A percentile compares a stretch with the other conserved stretches of the same genome.
Evolutionary conservation across 2,113 vertebrate genomes (phyloP).

Genomic region (Sylvietta virens): DNA sequence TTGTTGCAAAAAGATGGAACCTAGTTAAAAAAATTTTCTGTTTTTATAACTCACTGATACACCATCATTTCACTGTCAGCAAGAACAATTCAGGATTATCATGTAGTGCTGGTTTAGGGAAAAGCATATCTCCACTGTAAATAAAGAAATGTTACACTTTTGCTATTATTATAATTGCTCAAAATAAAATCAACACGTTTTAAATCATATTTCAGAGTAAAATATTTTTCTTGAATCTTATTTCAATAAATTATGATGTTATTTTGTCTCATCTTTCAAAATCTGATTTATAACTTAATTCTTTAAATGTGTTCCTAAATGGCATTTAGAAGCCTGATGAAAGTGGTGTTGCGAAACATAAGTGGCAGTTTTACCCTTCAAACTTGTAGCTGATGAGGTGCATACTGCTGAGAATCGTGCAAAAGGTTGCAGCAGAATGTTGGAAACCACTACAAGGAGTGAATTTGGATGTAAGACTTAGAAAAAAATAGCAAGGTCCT

Average conservation of each 20-base stretch:
- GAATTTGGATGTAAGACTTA: not conserved
- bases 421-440: not conserved
- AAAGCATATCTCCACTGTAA: not conserved
- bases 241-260: not conserved
- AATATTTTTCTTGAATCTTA: not conserved
- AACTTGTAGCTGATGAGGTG: not conserved
- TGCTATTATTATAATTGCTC: not conserved
- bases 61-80: not conserved
- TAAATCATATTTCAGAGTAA: not conserved
- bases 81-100: not conserved
- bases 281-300: not conserved
- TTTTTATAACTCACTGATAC: not conserved
- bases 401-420: not conserved
- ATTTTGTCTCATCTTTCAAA: not conserved
- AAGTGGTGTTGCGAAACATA: not conserved
- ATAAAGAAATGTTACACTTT: not conserved
- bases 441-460: not conserved
- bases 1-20: not conserved
- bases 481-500: not conserved
- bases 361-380: not conserved
- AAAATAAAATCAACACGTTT: not conserved
- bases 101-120: not conserved
- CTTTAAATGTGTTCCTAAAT: not conserved
- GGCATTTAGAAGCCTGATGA: not conserved
- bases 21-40: not conserved